Percentiles rank a stretch among this genome's conserved stretches.
These are phyloP conservation scores for Phyllotreta cruciferae DNA, from an alignment of 2,888 invertebrate genomes.

Conservation along the genomic window DNA sequence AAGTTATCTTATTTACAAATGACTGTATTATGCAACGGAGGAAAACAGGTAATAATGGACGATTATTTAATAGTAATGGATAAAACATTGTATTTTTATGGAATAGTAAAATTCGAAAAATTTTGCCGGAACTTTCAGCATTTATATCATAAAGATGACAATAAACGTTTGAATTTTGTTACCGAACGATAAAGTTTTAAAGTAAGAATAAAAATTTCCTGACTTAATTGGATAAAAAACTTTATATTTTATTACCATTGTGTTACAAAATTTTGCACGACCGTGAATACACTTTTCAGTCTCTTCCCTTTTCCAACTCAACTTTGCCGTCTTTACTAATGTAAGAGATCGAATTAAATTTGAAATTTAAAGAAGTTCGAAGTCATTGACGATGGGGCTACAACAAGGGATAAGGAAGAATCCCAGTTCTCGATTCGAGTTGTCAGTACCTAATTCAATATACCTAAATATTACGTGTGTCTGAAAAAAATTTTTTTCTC, in stretches of 20 bases:
- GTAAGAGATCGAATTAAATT: conserved; percentile 23
- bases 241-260: no score
- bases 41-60: conserved; percentile 4
- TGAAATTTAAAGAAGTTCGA: conserved; percentile 22
- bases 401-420: conserved; percentile 18
- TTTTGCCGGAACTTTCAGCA: no score
- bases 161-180: no score
- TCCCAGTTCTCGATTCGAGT: neutral
- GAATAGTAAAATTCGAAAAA: no score
- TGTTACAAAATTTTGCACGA: conserved; percentile 6
- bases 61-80: neutral
- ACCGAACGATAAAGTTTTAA: no score
- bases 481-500: no score
- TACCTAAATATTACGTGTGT: no score
- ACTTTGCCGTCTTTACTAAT: conserved; percentile 17
- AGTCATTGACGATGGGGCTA: conserved; percentile 21
- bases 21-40: conserved; percentile 5
- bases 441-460: no score
- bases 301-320: conserved; percentile 16
- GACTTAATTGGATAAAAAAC: no score
- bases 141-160: no score
- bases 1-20: conserved; percentile 14
- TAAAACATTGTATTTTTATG: neutral
- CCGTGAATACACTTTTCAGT: conserved; percentile 11
- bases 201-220: no score